Evolutionary conservation across 2,888 invertebrate species (phyloP).

Genomic region (Metallyticus violacea): DNA sequence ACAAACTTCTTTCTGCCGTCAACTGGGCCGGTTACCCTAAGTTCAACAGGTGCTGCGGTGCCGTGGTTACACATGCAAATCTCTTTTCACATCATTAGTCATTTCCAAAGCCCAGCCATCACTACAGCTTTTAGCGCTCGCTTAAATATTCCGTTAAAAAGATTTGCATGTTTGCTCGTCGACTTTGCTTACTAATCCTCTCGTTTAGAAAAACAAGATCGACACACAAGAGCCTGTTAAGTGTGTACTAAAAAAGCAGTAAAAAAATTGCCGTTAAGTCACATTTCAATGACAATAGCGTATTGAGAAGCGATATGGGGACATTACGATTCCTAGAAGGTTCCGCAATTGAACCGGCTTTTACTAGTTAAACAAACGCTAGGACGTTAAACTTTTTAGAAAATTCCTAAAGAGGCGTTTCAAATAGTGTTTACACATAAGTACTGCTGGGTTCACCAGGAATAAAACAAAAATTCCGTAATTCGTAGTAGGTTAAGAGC

Average conservation of each 20-base stretch:
- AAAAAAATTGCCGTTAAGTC: background rate
- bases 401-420: too few relatives aligned
- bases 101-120: background rate
- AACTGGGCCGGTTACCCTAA: background rate
- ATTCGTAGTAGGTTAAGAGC: too few relatives aligned
- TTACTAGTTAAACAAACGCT: too few relatives aligned
- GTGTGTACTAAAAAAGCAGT: background rate
- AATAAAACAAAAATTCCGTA: too few relatives aligned
- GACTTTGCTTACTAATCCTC: background rate
- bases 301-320: background rate
- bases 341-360: background rate
- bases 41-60: background rate
- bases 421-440: too few relatives aligned
- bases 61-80: background rate
- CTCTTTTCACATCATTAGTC: background rate
- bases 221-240: background rate
- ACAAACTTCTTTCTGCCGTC: too few relatives aligned
- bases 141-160: background rate
- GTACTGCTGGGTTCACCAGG: too few relatives aligned
- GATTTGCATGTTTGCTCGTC: background rate
- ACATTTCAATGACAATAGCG: background rate
- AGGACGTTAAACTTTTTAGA: too few relatives aligned
- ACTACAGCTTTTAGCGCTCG: background rate
- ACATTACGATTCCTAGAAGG: background rate
- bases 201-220: background rate